These are phyloP conservation scores for Cydia amplana DNA, from an alignment of 1,140 invertebrate genomes.

Conservation along the genomic window DNA sequence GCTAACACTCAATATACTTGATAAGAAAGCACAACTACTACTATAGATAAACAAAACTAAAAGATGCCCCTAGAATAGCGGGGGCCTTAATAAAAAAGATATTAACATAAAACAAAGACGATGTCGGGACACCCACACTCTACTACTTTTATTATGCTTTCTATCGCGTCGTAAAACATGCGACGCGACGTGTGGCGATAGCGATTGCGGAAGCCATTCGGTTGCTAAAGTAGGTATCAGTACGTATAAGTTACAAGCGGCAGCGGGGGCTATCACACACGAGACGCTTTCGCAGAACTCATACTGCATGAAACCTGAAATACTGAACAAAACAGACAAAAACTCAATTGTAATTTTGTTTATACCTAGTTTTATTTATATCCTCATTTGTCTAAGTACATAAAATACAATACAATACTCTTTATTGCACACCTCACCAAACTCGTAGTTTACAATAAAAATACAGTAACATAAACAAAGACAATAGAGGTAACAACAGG, in stretches of 20 bases:
- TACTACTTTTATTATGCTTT: conserved; percentile 49
- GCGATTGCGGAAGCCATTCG: conserved; percentile 50
- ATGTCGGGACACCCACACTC: conserved; percentile 49
- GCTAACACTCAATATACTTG: not conserved
- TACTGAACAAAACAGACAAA: too few species aligned
- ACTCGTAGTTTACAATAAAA: too few species aligned
- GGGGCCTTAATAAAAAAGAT: conserved; percentile 52
- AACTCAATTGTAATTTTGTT: too few species aligned
- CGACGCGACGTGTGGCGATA: conserved; percentile 34
- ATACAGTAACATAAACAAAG: too few species aligned
- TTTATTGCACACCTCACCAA: too few species aligned
- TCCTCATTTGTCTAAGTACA: too few species aligned
- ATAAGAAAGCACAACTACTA: not conserved
- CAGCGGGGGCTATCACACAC: not conserved
- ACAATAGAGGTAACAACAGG: too few species aligned
- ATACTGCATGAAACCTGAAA: too few species aligned
- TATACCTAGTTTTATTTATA: too few species aligned
- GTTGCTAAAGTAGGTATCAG: conserved; percentile 39
- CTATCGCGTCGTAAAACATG: conserved; percentile 46
- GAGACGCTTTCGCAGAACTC: not conserved
- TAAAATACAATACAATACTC: too few species aligned
- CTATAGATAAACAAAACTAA: conserved; percentile 42
- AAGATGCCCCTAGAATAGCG: conserved; percentile 40
- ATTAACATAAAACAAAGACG: conserved; percentile 57
- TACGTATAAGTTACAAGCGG: not conserved